These are phyloP conservation scores for Petrocephalus microphthalmus DNA, from an alignment of 2,113 vertebrate genomes.

Conservation along the genomic window DNA sequence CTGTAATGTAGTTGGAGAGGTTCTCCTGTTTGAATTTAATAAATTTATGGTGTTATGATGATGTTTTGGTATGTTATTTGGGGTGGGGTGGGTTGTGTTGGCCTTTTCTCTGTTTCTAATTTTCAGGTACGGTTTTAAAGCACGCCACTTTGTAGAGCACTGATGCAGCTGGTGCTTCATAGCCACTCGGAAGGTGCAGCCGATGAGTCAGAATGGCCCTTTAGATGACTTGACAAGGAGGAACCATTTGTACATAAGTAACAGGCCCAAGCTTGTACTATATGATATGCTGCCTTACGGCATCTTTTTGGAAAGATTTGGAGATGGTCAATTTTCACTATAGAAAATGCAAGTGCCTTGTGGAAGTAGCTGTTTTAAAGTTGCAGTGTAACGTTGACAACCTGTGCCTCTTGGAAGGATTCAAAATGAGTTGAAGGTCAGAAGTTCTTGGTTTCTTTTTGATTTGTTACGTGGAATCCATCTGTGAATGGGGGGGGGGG, in stretches of 20 bases:
- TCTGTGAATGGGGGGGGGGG: slow-evolving; percentile 37
- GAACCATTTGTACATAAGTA: slow-evolving; percentile 21
- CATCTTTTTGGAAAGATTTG: slow-evolving; percentile 1
- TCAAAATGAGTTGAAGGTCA: slow-evolving; percentile 45
- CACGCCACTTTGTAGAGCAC: slow-evolving; percentile 61
- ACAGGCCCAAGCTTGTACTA: slow-evolving; percentile 20
- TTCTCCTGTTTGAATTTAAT: slow-evolving; percentile 38
- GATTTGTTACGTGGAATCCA: neutral
- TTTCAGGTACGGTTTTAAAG: slow-evolving; percentile 67
- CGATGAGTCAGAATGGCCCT: slow-evolving; percentile 63
- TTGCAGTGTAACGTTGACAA: slow-evolving; percentile 14
- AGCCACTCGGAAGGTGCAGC: slow-evolving; percentile 62
- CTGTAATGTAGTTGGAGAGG: slow-evolving; percentile 3
- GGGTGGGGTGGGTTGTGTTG: slow-evolving; percentile 42
- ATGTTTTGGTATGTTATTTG: slow-evolving; percentile 67
- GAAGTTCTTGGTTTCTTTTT: slow-evolving; percentile 13
- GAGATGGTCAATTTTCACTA: slow-evolving; percentile 37
- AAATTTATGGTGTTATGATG: slow-evolving; percentile 69
- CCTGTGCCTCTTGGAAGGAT: slow-evolving; percentile 46
- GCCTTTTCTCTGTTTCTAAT: slow-evolving; percentile 62
- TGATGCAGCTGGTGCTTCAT: slow-evolving; percentile 60
- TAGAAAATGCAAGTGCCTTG: slow-evolving; percentile 19
- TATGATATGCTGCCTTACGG: slow-evolving; percentile 26
- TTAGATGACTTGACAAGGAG: slow-evolving; percentile 33
- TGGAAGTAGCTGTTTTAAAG: slow-evolving; percentile 46